A percentile compares a stretch with the other conserved stretches of the same genome.
Evolutionary conservation across 2,113 vertebrate genomes (phyloP).

Genomic region (Eulemur rufifrons): DNA sequence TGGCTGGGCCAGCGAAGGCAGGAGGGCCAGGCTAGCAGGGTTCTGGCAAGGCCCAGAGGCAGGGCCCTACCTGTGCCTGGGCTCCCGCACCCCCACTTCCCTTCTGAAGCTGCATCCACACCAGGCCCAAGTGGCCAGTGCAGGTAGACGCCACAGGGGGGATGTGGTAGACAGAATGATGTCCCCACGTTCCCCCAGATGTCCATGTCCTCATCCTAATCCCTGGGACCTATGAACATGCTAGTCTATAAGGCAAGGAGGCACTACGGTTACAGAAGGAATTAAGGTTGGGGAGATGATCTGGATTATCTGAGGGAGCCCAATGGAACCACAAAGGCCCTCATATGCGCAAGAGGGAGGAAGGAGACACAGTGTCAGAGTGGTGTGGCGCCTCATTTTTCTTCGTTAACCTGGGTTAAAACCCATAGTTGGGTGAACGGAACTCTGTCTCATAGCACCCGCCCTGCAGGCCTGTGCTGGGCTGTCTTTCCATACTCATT

Average conservation of each 20-base stretch:
- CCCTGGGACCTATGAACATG: background rate
- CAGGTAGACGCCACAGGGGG: background rate
- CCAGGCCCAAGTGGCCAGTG: background rate
- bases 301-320: background rate
- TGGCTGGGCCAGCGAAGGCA: background rate
- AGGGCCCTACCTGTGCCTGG: background rate
- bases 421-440: background rate
- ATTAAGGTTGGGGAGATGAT: background rate
- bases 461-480: background rate
- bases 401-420: background rate
- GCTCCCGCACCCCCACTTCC: background rate
- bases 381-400: background rate
- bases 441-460: accelerated
- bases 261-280: background rate
- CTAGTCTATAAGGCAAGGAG: background rate
- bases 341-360: background rate
- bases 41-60: accelerated
- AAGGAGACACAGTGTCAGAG: background rate
- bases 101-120: background rate
- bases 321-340: background rate
- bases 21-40: background rate
- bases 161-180: background rate
- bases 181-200: background rate
- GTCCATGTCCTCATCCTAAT: no score
- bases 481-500: background rate